A percentile compares a stretch with the other conserved stretches of the same genome.
Conservation (phyloP, 1,140 invertebrate species). For the Arion vulgaris region DNA sequence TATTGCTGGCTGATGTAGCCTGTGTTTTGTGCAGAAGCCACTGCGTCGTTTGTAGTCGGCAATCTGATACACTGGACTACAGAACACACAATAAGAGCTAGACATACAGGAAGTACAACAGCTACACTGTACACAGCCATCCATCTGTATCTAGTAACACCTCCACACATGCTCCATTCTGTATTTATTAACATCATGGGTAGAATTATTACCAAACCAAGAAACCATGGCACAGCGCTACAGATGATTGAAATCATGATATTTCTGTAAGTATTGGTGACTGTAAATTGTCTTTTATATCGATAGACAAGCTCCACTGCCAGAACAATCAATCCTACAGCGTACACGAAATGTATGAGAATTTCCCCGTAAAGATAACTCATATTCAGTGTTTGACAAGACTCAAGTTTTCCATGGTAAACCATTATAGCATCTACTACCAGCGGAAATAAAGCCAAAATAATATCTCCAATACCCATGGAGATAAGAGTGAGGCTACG, state of each 20-base stretch:
- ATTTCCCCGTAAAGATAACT: neutral
- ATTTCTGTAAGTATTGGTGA: neutral
- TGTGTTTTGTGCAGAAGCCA: neutral
- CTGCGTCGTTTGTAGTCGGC: neutral
- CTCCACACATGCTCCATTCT: neutral
- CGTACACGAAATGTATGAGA: conserved; percentile 14
- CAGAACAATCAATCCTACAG: neutral
- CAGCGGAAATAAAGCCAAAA: neutral
- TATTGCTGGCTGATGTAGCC: neutral
- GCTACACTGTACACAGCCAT: neutral
- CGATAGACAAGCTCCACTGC: conserved; percentile 1
- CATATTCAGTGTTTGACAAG: too few relatives aligned
- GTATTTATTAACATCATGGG: neutral
- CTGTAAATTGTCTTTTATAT: neutral
- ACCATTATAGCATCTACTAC: neutral
- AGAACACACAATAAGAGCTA: neutral
- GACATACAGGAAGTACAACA: neutral
- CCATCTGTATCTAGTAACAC: too few relatives aligned
- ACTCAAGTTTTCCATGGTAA: neutral
- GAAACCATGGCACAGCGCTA: neutral
- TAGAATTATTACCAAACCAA: neutral
- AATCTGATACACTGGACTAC: neutral
- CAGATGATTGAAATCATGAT: neutral
- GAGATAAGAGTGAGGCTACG: neutral
- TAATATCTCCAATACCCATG: neutral